These are phyloP conservation scores for Elysia crispata DNA, from an alignment of 2,888 invertebrate genomes.

Conservation along the genomic window DNA sequence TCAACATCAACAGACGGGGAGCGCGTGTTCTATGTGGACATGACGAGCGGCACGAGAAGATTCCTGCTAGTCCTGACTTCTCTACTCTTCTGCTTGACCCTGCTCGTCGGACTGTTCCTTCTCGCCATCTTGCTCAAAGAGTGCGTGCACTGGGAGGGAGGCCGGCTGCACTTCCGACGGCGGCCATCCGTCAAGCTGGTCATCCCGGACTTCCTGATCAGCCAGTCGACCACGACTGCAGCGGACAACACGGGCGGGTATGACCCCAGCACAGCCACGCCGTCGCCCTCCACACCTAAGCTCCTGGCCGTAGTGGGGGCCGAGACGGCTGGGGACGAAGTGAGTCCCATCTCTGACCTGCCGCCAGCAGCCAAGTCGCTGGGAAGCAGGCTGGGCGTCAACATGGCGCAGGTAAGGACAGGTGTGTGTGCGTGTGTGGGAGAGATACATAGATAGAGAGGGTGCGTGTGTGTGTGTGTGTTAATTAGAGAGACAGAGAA, in stretches of 20 bases:
- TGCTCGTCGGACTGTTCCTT: constrained; percentile 34
- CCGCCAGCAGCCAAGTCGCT: constrained; percentile 49
- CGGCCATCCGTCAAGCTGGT: constrained; percentile 35
- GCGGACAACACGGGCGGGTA: constrained; percentile 33
- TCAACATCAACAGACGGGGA: too few species aligned
- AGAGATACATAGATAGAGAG: too few species aligned
- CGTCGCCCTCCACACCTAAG: constrained; percentile 51
- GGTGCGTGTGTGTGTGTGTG: too few species aligned
- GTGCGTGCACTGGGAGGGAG: constrained; percentile 40
- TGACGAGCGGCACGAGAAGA: not conserved
- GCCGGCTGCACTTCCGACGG: constrained; percentile 40
- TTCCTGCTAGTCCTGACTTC: constrained; percentile 17
- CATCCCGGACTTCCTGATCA: constrained; percentile 53
- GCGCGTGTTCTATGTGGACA: too few species aligned
- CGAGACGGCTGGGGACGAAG: constrained; percentile 49
- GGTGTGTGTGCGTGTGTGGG: too few species aligned
- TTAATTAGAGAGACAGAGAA: too few species aligned
- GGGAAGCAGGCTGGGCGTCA: constrained; percentile 62
- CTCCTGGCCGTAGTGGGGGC: constrained; percentile 41
- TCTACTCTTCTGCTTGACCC: constrained; percentile 34
- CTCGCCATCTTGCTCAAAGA: not conserved
- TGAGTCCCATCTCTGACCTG: constrained; percentile 47
- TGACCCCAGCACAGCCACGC: constrained; percentile 44
- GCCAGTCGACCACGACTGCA: constrained; percentile 43
- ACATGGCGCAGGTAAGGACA: constrained; percentile 61